These are phyloP conservation scores for Pyrocoelia pectoralis DNA, from an alignment of 2,888 invertebrate species.

Conservation along the genomic window DNA sequence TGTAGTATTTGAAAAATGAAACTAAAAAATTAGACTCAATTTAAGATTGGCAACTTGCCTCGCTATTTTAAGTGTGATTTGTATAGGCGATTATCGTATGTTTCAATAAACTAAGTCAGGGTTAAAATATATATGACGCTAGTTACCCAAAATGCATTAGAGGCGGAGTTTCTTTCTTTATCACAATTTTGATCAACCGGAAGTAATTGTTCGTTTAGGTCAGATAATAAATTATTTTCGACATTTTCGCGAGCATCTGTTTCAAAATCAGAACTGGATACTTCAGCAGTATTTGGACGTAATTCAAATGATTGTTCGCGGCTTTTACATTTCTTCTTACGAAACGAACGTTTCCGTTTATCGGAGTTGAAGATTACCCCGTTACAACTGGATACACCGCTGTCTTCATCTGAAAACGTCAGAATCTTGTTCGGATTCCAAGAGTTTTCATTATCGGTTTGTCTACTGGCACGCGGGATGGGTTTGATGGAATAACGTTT, in stretches of 20 bases:
- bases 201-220: not conserved
- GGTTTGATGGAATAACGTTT: not conserved
- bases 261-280: slow-evolving; percentile 5
- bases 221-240: not conserved
- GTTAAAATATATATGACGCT: slow-evolving; percentile 17
- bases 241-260: not conserved
- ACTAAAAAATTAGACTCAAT: slow-evolving; percentile 24
- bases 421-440: slow-evolving; percentile 15
- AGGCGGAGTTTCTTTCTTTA: slow-evolving; percentile 25
- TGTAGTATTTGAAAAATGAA: slow-evolving; percentile 8
- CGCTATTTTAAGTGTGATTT: slow-evolving; percentile 23
- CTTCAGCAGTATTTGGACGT: not conserved
- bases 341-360: slow-evolving; percentile 17
- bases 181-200: not conserved
- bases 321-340: slow-evolving; percentile 10
- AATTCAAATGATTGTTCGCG: slow-evolving; percentile 7
- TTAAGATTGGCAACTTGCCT: slow-evolving; percentile 30
- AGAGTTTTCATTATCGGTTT: not conserved
- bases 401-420: slow-evolving; percentile 17
- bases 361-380: slow-evolving; percentile 17
- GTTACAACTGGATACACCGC: not conserved
- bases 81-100: slow-evolving; percentile 14
- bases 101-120: slow-evolving; percentile 18
- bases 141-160: slow-evolving; percentile 49
- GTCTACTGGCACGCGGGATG: not conserved